Percentiles rank a stretch among this genome's conserved stretches.
Evolutionary conservation across 2,797 vertebrate genomes (phyloP).

Genomic region (Clarias pachynema): DNA sequence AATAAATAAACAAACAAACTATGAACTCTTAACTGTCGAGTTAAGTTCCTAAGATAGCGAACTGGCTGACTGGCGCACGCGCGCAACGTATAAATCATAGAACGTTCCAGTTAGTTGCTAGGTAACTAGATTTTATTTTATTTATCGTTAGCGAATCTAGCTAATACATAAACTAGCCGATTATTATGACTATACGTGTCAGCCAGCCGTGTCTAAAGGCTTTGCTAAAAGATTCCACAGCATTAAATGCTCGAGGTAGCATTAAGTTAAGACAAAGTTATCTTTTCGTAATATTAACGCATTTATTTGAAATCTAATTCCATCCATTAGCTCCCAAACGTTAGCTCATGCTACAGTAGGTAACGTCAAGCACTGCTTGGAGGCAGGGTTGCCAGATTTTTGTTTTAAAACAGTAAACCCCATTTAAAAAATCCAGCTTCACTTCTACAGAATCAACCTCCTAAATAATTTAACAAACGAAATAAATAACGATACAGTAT

Average conservation of each 20-base stretch:
- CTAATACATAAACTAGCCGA: background rate
- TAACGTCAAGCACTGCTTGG: background rate
- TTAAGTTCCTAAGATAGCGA: background rate
- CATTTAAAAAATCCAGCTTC: background rate
- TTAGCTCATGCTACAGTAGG: background rate
- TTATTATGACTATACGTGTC: background rate
- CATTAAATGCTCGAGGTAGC: background rate
- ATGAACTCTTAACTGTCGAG: background rate
- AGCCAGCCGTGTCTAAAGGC: background rate
- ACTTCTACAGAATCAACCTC: background rate
- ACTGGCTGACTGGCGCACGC: background rate
- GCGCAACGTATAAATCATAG: background rate
- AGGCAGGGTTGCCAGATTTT: slow-evolving; percentile 14
- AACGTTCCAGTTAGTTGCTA: background rate
- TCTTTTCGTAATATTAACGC: background rate
- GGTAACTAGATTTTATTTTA: background rate
- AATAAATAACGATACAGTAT: background rate
- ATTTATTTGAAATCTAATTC: background rate
- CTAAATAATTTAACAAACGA: background rate
- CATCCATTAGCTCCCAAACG: background rate
- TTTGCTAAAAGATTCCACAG: background rate
- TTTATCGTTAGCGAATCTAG: background rate
- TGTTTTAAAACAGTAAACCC: no score
- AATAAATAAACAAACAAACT: background rate
- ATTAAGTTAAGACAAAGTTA: background rate